Evolutionary conservation across 2,888 invertebrate genomes (phyloP).

Genomic region (Oligia fasciuncula): DNA sequence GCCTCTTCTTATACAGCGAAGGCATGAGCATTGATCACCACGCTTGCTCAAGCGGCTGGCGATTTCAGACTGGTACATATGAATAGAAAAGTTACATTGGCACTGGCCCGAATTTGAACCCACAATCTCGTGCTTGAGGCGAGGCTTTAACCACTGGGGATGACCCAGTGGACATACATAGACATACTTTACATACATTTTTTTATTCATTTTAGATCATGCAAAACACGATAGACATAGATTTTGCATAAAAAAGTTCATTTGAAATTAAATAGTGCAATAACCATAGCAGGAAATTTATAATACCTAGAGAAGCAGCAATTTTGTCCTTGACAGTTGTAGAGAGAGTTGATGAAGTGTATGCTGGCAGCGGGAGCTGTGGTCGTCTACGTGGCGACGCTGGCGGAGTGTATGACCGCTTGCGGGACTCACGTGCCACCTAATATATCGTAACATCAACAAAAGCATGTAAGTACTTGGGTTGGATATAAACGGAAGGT

Average conservation of each 20-base stretch:
- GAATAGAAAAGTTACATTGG: background rate
- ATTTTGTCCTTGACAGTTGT: conserved; percentile 88
- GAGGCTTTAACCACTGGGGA: background rate
- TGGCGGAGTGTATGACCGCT: conserved; percentile 85
- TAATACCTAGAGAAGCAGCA: conserved; percentile 85
- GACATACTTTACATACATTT: background rate
- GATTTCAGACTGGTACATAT: background rate
- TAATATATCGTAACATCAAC: conserved; percentile 59
- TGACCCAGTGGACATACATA: no score
- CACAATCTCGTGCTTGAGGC: background rate
- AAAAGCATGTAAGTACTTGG: conserved; percentile 7
- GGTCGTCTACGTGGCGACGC: conserved; percentile 85
- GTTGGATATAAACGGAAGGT: background rate
- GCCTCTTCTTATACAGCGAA: background rate
- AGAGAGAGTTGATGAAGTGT: conserved; percentile 84
- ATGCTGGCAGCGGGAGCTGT: conserved; percentile 76
- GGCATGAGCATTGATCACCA: background rate
- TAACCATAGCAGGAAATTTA: conserved; percentile 9
- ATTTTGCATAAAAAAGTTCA: background rate
- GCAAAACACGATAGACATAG: background rate
- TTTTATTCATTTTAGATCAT: background rate
- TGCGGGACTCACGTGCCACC: conserved; percentile 82
- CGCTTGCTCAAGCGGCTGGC: background rate
- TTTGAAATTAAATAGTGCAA: background rate
- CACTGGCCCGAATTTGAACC: background rate